A percentile compares a stretch with the other conserved stretches of the same genome.
Conservation (phyloP, 2,113 vertebrate genomes). For the Hiodon alosoides region DNA sequence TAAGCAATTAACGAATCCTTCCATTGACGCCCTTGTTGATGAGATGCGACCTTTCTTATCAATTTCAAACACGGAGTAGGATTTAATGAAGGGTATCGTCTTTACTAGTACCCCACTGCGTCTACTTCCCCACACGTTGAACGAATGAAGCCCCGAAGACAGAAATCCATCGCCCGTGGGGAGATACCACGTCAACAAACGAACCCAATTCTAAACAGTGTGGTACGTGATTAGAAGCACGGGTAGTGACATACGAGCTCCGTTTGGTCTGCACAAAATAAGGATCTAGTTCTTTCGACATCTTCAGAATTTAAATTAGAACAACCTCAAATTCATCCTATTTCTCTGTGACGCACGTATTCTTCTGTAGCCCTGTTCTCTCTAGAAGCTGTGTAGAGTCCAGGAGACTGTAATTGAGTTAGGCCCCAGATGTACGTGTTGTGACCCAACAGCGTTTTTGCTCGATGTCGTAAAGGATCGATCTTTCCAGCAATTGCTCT, state of each 20-base stretch:
- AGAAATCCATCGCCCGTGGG: too few relatives aligned
- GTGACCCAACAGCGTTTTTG: slow-evolving; percentile 16
- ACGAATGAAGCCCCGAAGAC: too few relatives aligned
- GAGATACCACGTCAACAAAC: too few relatives aligned
- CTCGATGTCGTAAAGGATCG: slow-evolving; percentile 4
- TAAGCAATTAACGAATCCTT: not conserved
- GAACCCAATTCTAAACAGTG: too few relatives aligned
- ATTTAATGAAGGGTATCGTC: too few relatives aligned
- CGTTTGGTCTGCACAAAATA: not conserved
- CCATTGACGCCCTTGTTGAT: not conserved
- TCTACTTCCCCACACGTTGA: too few relatives aligned
- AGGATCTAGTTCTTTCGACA: not conserved
- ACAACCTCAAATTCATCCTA: slow-evolving; percentile 21
- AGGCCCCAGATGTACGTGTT: slow-evolving; percentile 21
- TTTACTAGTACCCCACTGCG: too few relatives aligned
- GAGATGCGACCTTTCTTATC: not conserved
- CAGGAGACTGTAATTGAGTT: slow-evolving; percentile 27
- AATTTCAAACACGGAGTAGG: too few relatives aligned
- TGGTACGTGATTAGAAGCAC: not conserved
- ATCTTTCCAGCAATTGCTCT: slow-evolving; percentile 18
- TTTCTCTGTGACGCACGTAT: slow-evolving; percentile 23
- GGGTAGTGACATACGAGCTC: not conserved
- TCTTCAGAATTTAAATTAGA: slow-evolving; percentile 4
- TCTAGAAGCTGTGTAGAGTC: slow-evolving; percentile 22
- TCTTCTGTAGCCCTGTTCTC: slow-evolving; percentile 17